phyloP scores from a whole-genome alignment of 2,113 vertebrate genomes.

The Herpailurus yagouaroundi region DNA sequence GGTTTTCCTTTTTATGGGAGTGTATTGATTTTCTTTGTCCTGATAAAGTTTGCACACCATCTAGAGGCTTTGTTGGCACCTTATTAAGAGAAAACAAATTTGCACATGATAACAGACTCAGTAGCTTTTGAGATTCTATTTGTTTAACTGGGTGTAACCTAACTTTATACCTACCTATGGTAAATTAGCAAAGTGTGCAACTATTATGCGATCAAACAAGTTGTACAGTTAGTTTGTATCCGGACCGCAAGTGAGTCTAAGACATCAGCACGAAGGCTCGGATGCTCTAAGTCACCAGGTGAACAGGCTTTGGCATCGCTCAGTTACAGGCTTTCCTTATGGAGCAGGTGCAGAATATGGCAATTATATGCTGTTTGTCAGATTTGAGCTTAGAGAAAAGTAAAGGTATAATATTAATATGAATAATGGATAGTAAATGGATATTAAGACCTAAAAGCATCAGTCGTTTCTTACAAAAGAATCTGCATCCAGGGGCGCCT shows the following conservation, averaged over 20 bases:
- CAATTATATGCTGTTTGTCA: background rate
- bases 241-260: background rate
- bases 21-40: background rate
- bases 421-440: too few species aligned
- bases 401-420: background rate
- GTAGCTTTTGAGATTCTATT: slow-evolving; percentile 27
- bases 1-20: background rate
- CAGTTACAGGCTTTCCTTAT: too few species aligned
- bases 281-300: fast-evolving
- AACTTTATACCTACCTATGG: background rate
- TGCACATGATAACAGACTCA: background rate
- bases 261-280: background rate
- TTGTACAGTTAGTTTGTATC: background rate
- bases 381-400: background rate
- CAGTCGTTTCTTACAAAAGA: background rate
- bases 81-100: slow-evolving; percentile 34
- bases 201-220: background rate
- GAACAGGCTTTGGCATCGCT: fast-evolving
- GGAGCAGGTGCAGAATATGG: fast-evolving
- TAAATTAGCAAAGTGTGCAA: background rate
- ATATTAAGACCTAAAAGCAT: background rate
- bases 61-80: background rate
- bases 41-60: background rate
- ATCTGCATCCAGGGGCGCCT: background rate
- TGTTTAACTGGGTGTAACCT: background rate